A percentile compares a stretch with the other conserved stretches of the same genome.
Conservation (phyloP, 2,888 invertebrate genomes). For the Furcula furcula region DNA sequence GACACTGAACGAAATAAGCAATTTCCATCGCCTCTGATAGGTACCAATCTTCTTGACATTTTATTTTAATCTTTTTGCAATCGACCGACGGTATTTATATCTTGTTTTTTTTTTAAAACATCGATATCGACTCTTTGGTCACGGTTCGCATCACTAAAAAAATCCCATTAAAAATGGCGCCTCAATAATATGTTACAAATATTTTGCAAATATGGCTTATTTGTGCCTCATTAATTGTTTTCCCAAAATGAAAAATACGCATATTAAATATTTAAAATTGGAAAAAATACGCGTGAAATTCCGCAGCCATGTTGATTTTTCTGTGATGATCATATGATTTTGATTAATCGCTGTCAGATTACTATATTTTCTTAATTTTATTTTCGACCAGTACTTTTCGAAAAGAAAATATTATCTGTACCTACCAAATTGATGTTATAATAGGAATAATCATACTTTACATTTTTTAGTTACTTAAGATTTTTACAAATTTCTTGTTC, state of each 20-base stretch:
- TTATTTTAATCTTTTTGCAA: conserved; percentile 16
- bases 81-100: conserved; percentile 12
- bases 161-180: not conserved
- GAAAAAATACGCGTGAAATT: conserved; percentile 9
- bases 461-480: too few species aligned
- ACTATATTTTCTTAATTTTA: conserved; percentile 7
- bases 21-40: conserved; percentile 68
- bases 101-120: conserved; percentile 9
- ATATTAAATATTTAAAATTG: not conserved
- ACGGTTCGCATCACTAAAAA: conserved; percentile 23
- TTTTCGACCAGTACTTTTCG: conserved; percentile 14
- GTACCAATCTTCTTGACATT: conserved; percentile 53
- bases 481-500: too few species aligned
- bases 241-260: not conserved
- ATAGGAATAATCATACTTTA: too few species aligned
- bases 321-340: conserved; percentile 2
- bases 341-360: conserved; percentile 9
- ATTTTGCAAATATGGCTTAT: conserved; percentile 10
- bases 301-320: conserved; percentile 18
- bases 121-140: conserved; percentile 31
- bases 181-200: not conserved
- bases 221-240: not conserved
- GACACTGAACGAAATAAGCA: conserved; percentile 68
- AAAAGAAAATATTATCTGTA: too few species aligned
- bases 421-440: too few species aligned